Conservation (phyloP, 2,888 invertebrate species). For the Graphium colonna region DNA sequence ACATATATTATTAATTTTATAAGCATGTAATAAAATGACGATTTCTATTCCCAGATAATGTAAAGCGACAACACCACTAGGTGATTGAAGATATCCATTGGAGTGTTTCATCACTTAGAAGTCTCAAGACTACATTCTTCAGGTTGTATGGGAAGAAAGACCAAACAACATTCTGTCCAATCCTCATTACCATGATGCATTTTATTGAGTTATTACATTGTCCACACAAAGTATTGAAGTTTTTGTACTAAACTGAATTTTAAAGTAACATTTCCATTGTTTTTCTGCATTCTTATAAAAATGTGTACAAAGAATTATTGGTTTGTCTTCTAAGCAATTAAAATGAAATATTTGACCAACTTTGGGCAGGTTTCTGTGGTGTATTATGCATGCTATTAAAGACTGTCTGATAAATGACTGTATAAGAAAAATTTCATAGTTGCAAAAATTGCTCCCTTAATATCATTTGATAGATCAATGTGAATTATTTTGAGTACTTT, state of each 20-base stretch:
- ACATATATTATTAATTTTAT: too few species aligned
- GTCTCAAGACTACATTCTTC: conserved; percentile 7
- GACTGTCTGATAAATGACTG: too few species aligned
- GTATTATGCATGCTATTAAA: too few species aligned
- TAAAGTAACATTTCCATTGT: too few species aligned
- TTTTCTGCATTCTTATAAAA: neutral
- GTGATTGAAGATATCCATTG: conserved; percentile 8
- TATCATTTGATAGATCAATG: too few species aligned
- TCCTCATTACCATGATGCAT: conserved; percentile 6
- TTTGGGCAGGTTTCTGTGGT: too few species aligned
- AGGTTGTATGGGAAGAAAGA: conserved; percentile 10
- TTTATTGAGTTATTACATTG: neutral
- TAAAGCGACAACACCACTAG: neutral
- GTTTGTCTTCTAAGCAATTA: neutral
- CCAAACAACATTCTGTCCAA: conserved; percentile 14
- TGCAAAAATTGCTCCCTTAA: too few species aligned
- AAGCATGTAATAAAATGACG: too few species aligned
- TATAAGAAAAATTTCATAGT: too few species aligned
- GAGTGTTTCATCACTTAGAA: conserved; percentile 7
- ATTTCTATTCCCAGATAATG: conserved; percentile 18
- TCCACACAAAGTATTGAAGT: neutral
- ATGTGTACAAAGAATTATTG: neutral
- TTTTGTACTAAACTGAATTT: neutral
- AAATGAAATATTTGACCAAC: too few species aligned
- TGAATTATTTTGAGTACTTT: too few species aligned